These are phyloP conservation scores for Amblyopsis rosae DNA, from an alignment of 2,113 vertebrate species.

Conservation along the genomic window DNA sequence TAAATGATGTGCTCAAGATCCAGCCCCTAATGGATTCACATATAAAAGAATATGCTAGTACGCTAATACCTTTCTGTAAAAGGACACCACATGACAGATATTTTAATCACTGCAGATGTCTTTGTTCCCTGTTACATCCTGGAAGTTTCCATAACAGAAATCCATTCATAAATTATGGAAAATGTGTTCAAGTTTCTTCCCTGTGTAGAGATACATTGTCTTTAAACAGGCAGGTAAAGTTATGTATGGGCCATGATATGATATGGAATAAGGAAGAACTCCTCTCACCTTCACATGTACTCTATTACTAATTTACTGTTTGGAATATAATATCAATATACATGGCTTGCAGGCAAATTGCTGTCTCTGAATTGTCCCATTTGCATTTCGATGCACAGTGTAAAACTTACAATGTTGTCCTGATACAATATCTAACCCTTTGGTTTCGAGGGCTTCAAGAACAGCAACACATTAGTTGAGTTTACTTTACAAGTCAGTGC, in stretches of 20 bases:
- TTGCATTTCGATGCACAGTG: constrained; percentile 12
- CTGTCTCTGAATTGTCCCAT: not conserved
- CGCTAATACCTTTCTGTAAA: constrained; percentile 24
- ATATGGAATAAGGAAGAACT: too few relatives aligned
- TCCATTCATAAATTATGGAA: constrained; percentile 32
- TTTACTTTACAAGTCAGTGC: constrained; percentile 38
- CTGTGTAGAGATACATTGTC: constrained; percentile 30
- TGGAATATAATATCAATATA: not conserved
- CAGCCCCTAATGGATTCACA: not conserved
- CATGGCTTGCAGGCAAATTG: not conserved
- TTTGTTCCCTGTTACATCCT: constrained; percentile 32
- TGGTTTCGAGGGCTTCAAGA: constrained; percentile 7
- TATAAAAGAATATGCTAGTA: too few relatives aligned
- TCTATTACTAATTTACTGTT: too few relatives aligned
- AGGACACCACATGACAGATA: constrained; percentile 40
- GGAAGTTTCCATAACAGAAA: not conserved
- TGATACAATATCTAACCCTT: not conserved
- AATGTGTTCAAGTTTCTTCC: not conserved
- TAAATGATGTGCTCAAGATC: not conserved
- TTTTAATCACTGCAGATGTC: constrained; percentile 21
- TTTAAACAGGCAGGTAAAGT: constrained; percentile 28
- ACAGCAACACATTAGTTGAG: constrained; percentile 6
- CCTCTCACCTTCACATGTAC: too few relatives aligned
- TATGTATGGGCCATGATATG: too few relatives aligned
- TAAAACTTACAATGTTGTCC: not conserved